A percentile compares a stretch with the other conserved stretches of the same genome.
phyloP scores from a whole-genome alignment of 1,140 invertebrate genomes.

The Ceratoteleas bidentatus region DNA sequence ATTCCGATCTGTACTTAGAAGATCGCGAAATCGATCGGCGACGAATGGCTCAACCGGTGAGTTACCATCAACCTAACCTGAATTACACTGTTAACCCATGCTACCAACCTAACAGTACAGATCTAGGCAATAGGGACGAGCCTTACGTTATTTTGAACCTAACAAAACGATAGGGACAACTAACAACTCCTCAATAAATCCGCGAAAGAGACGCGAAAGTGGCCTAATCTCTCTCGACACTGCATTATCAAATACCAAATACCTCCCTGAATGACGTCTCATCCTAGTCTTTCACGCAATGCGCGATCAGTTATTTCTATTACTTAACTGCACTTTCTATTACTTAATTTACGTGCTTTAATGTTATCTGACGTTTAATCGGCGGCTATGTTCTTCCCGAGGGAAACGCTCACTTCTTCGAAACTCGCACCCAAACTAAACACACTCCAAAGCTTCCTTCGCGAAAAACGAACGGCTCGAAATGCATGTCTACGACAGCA shows the following conservation, averaged over 20 bases:
- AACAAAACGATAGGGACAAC: conserved; percentile 76
- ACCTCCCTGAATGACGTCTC: conserved; percentile 33
- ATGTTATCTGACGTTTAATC: conserved; percentile 26
- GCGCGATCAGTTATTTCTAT: conserved; percentile 29
- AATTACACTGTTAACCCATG: conserved; percentile 81
- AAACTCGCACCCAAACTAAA: background rate
- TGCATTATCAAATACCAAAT: conserved; percentile 30
- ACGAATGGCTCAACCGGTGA: conserved; percentile 80
- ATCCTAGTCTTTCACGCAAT: conserved; percentile 50
- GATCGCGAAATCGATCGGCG: conserved; percentile 81
- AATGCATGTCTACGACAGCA: conserved; percentile 41
- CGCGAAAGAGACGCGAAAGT: conserved; percentile 45
- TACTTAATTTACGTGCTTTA: conserved; percentile 51
- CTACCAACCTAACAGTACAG: conserved; percentile 79
- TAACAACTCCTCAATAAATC: conserved; percentile 22
- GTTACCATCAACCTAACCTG: conserved; percentile 81
- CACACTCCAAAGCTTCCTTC: background rate
- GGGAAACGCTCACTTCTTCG: conserved; percentile 2
- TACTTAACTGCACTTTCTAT: conserved; percentile 40
- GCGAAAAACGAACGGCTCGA: background rate
- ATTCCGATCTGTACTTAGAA: conserved; percentile 93
- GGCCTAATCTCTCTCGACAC: conserved; percentile 61
- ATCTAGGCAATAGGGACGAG: conserved; percentile 75
- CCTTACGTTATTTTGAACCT: conserved; percentile 81
- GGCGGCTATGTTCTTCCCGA: background rate